Percentiles rank a stretch among this genome's conserved stretches.
These are phyloP conservation scores for Hofmannophila pseudospretella DNA, from an alignment of 2,888 invertebrate species.

Conservation along the genomic window DNA sequence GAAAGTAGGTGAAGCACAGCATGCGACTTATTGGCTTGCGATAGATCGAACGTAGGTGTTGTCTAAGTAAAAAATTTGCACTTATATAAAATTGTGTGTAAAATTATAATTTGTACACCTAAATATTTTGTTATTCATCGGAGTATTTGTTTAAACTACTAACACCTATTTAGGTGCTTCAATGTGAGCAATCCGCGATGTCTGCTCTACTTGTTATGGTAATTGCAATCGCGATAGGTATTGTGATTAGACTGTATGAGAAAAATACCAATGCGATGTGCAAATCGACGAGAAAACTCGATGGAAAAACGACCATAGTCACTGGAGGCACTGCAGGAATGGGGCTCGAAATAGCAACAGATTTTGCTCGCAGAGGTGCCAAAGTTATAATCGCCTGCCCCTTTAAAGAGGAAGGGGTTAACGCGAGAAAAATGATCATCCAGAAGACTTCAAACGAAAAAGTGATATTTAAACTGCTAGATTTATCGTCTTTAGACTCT, in stretches of 20 bases:
- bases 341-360: constrained; percentile 19
- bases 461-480: constrained; percentile 80
- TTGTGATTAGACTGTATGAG: constrained; percentile 9
- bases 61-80: too few species aligned
- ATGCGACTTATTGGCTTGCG: neutral
- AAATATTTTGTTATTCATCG: neutral
- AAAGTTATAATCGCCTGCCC: constrained; percentile 20
- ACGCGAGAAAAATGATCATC: constrained; percentile 73
- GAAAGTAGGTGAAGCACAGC: constrained; percentile 1
- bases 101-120: too few species aligned
- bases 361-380: constrained; percentile 17
- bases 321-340: constrained; percentile 21
- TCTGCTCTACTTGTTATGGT: neutral
- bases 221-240: neutral
- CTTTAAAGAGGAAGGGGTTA: constrained; percentile 14
- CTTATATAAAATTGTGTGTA: too few species aligned
- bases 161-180: neutral
- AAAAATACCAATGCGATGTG: constrained; percentile 16
- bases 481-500: constrained; percentile 83
- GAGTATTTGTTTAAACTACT: neutral
- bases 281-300: constrained; percentile 13
- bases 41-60: neutral
- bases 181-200: neutral
- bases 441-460: constrained; percentile 79
- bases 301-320: constrained; percentile 17